These are phyloP conservation scores for Bucorvus abyssinicus DNA, from an alignment of 2,797 vertebrate species.

Conservation along the genomic window DNA sequence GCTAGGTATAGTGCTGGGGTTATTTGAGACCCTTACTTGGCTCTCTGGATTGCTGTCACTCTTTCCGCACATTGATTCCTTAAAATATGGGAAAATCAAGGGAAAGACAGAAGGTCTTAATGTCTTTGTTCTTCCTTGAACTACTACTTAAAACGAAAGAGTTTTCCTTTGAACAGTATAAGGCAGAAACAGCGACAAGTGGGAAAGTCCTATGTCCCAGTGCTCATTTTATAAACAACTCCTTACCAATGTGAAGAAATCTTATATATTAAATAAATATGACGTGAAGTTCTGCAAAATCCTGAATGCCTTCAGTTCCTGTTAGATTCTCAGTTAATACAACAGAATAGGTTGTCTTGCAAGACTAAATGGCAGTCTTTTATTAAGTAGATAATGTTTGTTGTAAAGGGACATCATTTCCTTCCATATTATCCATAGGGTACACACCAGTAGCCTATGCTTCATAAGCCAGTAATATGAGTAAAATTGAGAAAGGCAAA, in stretches of 20 bases:
- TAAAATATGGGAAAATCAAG: neutral
- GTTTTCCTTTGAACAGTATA: neutral
- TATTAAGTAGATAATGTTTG: neutral
- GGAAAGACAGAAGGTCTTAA: neutral
- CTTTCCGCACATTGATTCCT: neutral
- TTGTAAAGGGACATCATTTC: neutral
- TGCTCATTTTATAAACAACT: neutral
- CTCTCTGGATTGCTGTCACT: neutral
- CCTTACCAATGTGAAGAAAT: neutral
- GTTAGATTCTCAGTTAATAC: neutral
- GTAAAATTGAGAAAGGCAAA: neutral
- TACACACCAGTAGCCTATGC: neutral
- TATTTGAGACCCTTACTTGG: neutral
- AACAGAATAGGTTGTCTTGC: neutral
- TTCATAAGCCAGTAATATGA: neutral
- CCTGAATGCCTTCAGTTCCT: neutral
- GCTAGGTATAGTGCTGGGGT: neutral
- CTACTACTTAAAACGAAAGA: neutral
- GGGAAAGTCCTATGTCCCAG: neutral
- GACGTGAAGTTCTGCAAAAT: neutral
- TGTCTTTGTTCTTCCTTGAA: neutral
- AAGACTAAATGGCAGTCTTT: neutral
- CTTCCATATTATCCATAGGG: neutral
- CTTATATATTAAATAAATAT: neutral
- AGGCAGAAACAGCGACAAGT: neutral